phyloP scores from a whole-genome alignment of 2,113 vertebrate genomes.

The Cebidichthys violaceus region DNA sequence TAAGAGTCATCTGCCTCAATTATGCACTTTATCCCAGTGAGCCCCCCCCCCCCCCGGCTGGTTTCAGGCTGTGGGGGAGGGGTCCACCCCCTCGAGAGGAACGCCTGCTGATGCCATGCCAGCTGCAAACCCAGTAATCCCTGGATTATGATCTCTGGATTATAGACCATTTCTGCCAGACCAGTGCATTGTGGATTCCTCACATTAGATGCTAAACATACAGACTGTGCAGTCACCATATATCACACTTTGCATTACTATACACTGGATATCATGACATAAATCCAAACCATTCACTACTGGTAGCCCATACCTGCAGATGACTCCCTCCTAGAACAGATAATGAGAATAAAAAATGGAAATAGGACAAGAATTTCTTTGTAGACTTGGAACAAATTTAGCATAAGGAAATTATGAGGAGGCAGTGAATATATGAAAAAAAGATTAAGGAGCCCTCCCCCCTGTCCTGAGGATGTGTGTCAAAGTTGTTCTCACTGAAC shows the following conservation, averaged over 20 bases:
- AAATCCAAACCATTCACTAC: constrained; percentile 3
- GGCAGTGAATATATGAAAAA: constrained; percentile 31
- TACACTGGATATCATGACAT: background rate
- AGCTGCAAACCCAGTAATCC: constrained; percentile 84
- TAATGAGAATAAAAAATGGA: constrained; percentile 1
- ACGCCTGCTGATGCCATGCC: constrained; percentile 70
- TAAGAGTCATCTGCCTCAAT: constrained; percentile 18
- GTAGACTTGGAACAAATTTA: constrained; percentile 7
- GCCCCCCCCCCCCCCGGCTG: constrained; percentile 45
- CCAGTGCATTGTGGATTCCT: constrained; percentile 66
- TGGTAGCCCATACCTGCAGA: background rate
- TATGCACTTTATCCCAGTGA: constrained; percentile 22
- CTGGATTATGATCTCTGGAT: constrained; percentile 84
- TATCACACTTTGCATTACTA: background rate
- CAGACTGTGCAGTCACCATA: constrained; percentile 22
- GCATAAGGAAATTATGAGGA: constrained; percentile 20
- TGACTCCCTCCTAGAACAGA: background rate
- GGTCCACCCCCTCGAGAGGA: constrained; percentile 57
- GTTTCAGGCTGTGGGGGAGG: constrained; percentile 67
- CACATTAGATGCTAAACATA: constrained; percentile 46
- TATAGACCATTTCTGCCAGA: constrained; percentile 75
- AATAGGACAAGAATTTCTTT: background rate
- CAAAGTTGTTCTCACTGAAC: constrained; percentile 27
- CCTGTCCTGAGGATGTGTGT: constrained; percentile 37
- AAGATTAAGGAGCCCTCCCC: constrained; percentile 48